Base-by-base conservation (phyloP, 2,797 vertebrate genomes). In the Diglossa cyanea region DNA sequence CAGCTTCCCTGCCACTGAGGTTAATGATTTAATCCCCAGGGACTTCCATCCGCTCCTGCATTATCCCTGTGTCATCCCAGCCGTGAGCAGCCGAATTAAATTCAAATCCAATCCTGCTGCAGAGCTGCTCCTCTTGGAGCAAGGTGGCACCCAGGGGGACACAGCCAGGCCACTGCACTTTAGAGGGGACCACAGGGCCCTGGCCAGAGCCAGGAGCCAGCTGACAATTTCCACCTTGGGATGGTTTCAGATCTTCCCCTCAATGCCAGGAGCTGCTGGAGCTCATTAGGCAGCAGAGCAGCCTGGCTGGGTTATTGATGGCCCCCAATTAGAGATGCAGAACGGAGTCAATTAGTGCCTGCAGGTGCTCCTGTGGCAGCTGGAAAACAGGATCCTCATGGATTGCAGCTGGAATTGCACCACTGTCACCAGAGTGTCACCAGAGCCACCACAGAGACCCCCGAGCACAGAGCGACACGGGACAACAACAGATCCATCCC, bases 21-120 rank as follows among this genome's bases (percentile, higher is more conserved):
- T 96, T 96, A 95, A 96, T 71, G 93, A 79, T 66, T 93, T 62
- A 70, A 88, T 70, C 88, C 90, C 95, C 71, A 6, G 93, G 53
- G 91, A 90, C 71, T 94, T 2, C 97, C 96, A 94, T 94, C 97
- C 97, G 96, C 95, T 82, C 57, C 55, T 1, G 37, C n/a, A 0
- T 35, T 37, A 51, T 1, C 45, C 39, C 9, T 7, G 66, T 79
- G 79, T 28, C 57, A 65, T 6, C 67, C 74, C 37, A 61, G 84
- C 84, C n/a, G 37, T 1, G n/a, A 89, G 74, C 85, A 62, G 60
- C 66, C 70, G 42, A 84, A 93, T 82, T 73, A 51, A 86, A 94
- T 70, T 67, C 8, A 15, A 90, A 77, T 1, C 19, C 66, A 66
- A 37, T 31, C 83, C 40, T 10, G 44, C 94, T n/a, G 8, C 16